These are phyloP conservation scores for Paramormyrops hopkinsi DNA, from an alignment of 2,797 vertebrate genomes.

Conservation along the genomic window DNA sequence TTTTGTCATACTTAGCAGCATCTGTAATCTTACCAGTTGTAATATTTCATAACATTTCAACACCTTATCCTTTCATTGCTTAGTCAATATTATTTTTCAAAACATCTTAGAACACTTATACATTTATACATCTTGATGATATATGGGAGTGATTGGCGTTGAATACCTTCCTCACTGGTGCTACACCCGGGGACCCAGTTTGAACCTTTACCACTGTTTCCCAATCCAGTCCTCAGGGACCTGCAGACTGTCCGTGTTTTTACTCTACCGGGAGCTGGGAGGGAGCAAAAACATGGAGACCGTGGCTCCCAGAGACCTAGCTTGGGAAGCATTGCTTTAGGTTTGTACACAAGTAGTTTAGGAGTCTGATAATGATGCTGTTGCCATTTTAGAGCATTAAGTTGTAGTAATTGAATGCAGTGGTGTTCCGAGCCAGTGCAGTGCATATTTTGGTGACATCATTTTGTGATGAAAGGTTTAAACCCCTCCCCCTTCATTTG, in stretches of 20 bases:
- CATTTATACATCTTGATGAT: not conserved
- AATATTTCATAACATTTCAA: constrained; percentile 8
- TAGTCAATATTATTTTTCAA: not conserved
- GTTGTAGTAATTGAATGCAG: not conserved
- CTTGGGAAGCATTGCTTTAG: not conserved
- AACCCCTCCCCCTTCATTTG: not conserved
- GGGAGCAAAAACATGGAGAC: not conserved
- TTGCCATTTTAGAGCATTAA: not conserved
- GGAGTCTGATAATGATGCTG: not conserved
- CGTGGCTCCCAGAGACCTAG: not conserved
- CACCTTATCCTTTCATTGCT: constrained; percentile 6
- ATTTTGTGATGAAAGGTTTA: not conserved
- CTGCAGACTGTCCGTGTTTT: not conserved
- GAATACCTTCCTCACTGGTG: not conserved
- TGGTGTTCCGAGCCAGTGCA: not conserved
- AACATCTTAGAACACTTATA: not conserved
- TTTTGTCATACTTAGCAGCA: constrained; percentile 6
- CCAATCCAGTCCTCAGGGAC: not conserved
- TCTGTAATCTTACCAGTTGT: constrained; percentile 1
- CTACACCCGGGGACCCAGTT: not conserved
- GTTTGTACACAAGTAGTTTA: not conserved
- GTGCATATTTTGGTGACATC: not conserved
- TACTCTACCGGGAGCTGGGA: not conserved
- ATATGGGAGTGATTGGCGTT: not conserved
- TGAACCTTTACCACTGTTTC: not conserved